Evolutionary conservation across 2,888 invertebrate genomes (phyloP).

Genomic region (Ormia ochracea): DNA sequence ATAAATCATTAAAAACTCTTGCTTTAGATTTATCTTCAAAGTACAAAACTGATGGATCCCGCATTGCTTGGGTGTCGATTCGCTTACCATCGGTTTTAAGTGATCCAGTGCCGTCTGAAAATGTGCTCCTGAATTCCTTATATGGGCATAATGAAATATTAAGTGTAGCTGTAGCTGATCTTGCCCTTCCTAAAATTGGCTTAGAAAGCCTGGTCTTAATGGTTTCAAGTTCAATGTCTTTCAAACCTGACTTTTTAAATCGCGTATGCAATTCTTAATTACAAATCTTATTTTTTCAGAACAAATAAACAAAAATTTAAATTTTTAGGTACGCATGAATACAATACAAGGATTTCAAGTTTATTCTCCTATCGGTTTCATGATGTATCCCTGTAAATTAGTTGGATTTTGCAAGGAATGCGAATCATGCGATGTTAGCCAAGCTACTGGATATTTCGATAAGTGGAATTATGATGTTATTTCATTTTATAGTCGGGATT

Average conservation of each 20-base stretch:
- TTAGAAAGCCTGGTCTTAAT: constrained; percentile 85
- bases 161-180: constrained; percentile 80
- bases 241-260: constrained; percentile 91
- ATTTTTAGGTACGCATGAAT: constrained; percentile 91
- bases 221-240: constrained; percentile 82
- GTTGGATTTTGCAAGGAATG: constrained; percentile 81
- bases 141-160: constrained; percentile 75
- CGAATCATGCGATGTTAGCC: constrained; percentile 82
- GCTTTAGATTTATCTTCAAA: constrained; percentile 81
- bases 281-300: background rate
- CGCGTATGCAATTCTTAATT: constrained; percentile 79
- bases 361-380: constrained; percentile 93
- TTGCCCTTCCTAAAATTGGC: constrained; percentile 83
- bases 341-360: constrained; percentile 92
- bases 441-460: constrained; percentile 88
- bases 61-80: constrained; percentile 85
- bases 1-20: constrained; percentile 81
- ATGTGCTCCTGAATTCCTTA: constrained; percentile 74
- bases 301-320: background rate
- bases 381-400: constrained; percentile 83
- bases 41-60: constrained; percentile 82
- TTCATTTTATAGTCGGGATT: constrained; percentile 91
- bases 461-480: constrained; percentile 83
- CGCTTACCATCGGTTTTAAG: constrained; percentile 78
- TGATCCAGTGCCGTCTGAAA: constrained; percentile 61